Evolutionary conservation across 2,113 vertebrate genomes (phyloP), one percentile per base, ranked within the genome.

Genomic region (Cromileptes altivelis): DNA sequence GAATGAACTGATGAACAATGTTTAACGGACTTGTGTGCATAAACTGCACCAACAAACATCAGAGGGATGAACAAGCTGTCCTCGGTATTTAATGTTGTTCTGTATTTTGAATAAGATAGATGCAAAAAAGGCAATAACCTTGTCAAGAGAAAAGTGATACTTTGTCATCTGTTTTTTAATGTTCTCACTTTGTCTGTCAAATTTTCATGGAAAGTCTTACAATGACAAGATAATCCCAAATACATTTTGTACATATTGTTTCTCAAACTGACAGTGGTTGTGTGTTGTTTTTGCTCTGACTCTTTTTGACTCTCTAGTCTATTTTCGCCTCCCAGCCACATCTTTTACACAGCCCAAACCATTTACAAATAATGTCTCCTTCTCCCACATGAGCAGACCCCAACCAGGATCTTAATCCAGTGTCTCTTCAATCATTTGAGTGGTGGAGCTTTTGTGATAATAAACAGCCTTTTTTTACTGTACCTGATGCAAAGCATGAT

Each of bases 171-270:
- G 25, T 56, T 2, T 57, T 50, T 78, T 40, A 10, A 4, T 21
- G 23, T 21, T 69, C 33, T 55, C 25, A 45, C 4, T 27, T 19
- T 69, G 14, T 69, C 11, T 40, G 21, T 74, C 19, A 50, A 0
- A 55, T 61, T 50, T 12, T 3, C 3, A 33, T 57, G 13, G 2
- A 58, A 61, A 42, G 1, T 80, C 9, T 42, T 15, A 2, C 14
- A 49, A 65, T 27, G 7, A 7, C 65, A 4, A 18, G 56, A 25
- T 23, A 14, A 56, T 37, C 10, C 11, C 4, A 78, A 81, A 77
- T 89, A 89, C 2, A 85, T 78, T 75, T 89, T 79, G 40, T 75
- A 89, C 9, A 68, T 23, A 23, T 12, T 61, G 0, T 80, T 70
- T 80, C 3, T 42, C 9, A 45, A 79, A 63, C 23, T 67, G 47